phyloP scores from a whole-genome alignment of 2,888 invertebrate species.

The Zootermopsis nevadensis region DNA sequence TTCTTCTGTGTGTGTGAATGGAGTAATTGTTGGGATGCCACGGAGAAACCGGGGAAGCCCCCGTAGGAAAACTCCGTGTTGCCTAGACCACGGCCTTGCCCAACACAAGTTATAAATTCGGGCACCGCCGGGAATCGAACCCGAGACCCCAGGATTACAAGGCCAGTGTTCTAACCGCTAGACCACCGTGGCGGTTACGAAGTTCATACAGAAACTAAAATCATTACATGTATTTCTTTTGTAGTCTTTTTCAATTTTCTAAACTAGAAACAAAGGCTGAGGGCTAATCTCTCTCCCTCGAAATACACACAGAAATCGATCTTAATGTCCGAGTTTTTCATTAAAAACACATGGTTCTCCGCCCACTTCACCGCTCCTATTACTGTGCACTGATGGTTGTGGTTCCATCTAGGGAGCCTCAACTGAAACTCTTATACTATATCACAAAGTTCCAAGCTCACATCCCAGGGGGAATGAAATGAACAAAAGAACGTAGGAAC shows the following conservation, averaged over 20 bases:
- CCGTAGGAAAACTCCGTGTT: too few relatives aligned
- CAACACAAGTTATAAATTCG: too few relatives aligned
- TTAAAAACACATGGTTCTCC: constrained; percentile 8
- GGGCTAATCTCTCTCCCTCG: not conserved
- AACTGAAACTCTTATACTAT: not conserved
- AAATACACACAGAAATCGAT: not conserved
- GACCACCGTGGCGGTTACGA: too few relatives aligned
- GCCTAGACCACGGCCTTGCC: too few relatives aligned
- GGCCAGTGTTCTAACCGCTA: too few relatives aligned
- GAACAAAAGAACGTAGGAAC: constrained; percentile 15
- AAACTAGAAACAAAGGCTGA: not conserved
- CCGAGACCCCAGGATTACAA: too few relatives aligned
- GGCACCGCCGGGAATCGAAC: too few relatives aligned
- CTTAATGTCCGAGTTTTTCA: not conserved
- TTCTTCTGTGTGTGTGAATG: too few relatives aligned
- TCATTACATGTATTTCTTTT: not conserved
- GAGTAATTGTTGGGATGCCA: too few relatives aligned
- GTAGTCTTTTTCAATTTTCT: not conserved
- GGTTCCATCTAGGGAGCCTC: not conserved
- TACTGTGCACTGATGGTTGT: not conserved
- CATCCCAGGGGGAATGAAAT: not conserved
- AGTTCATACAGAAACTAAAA: too few relatives aligned
- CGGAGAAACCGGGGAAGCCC: too few relatives aligned
- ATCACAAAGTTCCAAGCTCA: not conserved
- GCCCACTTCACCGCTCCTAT: not conserved